Evolutionary conservation across 37 sponge, comb jelly and placozoan genomes (phyloP), one percentile per base, ranked within the genome.

Genomic region (Axinella damicornis): DNA sequence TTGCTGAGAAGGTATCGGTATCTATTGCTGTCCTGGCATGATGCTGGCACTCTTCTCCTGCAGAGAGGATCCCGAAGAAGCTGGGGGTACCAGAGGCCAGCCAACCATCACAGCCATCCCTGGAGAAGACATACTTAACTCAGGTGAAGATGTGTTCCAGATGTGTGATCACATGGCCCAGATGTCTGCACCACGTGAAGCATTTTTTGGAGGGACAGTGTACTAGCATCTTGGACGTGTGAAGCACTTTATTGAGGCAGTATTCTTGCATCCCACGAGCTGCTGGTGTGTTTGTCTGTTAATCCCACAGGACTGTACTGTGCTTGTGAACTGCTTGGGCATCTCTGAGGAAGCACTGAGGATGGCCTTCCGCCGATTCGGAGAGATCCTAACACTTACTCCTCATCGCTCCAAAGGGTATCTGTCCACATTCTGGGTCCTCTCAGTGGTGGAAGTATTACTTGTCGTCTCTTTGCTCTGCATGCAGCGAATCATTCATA

Each of bases 281-380:
- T n/a, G n/a, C n/a, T n/a, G n/a, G n/a, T n/a, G n/a, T n/a, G 46
- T 46, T 46, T 46, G 46, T 46, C 46, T 46, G 4, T 33, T 13
- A 35, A 11, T 15, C 37, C 21, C 80, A 17, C 24, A 83, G 83
- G 89, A 77, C 2, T 77, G 89, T 57, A 83, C 88, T 32, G 62
- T 89, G 33, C 41, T 24, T 71, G 89, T 89, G 53, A 5, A 32
- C 25, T 70, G 66, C 36, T 62, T 73, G 68, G 79, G 59, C 27
- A 54, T 81, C 39, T 59, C 41, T 12, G 88, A 83, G 38, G 67
- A 79, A 15, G 85, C 69, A 14, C 58, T 81, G 67, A 76, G 40
- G 28, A 75, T 55, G 16, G 90, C 80, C 19, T 93, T 85, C 58
- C 17, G 32, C 17, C 84, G 85, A 34, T 83, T 90, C 73, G 90